A percentile compares a stretch with the other conserved stretches of the same genome.
Conservation (phyloP, 2,888 invertebrate genomes). For the Pandemis cinnamomeana region DNA sequence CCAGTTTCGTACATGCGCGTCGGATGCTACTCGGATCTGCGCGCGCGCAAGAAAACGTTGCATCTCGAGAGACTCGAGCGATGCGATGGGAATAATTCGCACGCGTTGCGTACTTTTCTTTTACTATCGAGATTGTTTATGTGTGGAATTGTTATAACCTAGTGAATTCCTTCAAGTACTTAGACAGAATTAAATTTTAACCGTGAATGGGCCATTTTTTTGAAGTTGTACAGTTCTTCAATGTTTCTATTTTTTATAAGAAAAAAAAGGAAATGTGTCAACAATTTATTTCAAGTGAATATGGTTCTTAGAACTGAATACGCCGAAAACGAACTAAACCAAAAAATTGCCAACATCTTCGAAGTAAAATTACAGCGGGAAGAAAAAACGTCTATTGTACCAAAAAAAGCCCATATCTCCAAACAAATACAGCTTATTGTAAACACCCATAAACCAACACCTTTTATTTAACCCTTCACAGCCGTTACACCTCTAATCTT, state of each 20-base stretch:
- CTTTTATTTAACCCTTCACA: conserved; percentile 38
- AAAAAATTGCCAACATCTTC: neutral
- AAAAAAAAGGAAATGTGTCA: too few relatives aligned
- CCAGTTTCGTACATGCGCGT: neutral
- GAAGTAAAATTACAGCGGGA: neutral
- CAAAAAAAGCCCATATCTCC: conserved; percentile 23
- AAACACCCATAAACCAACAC: conserved; percentile 48
- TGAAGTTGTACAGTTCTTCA: too few relatives aligned
- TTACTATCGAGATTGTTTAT: too few relatives aligned
- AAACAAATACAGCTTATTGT: conserved; percentile 48
- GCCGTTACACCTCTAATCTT: conserved; percentile 72
- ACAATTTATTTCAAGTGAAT: too few relatives aligned
- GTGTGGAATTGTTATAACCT: too few relatives aligned
- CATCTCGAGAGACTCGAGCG: conserved; percentile 6
- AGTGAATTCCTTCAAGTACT: too few relatives aligned
- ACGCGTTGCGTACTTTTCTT: neutral
- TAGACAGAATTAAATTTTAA: too few relatives aligned
- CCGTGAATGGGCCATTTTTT: too few relatives aligned
- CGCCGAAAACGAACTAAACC: neutral
- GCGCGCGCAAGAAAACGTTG: neutral
- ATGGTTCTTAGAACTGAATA: too few relatives aligned
- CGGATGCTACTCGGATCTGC: neutral
- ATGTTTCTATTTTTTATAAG: too few relatives aligned
- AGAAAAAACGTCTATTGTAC: neutral
- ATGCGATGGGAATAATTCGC: conserved; percentile 2